Evolutionary conservation across 2,113 vertebrate species (phyloP).

Genomic region (Carassius carassius): DNA sequence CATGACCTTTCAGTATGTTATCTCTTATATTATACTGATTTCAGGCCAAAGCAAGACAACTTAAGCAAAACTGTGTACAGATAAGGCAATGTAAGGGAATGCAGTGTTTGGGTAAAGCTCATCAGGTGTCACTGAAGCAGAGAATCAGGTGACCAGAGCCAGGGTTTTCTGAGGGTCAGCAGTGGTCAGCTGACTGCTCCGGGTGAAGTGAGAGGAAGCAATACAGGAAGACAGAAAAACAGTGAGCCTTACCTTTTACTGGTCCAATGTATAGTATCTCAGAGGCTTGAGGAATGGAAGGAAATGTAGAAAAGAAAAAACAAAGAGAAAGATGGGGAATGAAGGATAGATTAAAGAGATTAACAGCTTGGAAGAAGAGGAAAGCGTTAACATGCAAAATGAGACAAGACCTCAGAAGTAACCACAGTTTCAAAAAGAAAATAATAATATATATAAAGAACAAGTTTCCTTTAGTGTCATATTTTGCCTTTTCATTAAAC

Average conservation of each 20-base stretch:
- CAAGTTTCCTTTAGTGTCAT: background rate
- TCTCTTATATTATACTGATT: background rate
- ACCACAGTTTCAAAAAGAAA: slow-evolving; percentile 37
- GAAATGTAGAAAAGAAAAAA: slow-evolving; percentile 66
- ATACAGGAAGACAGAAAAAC: slow-evolving; percentile 66
- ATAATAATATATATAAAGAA: background rate
- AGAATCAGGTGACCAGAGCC: slow-evolving; percentile 38
- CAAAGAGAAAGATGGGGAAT: slow-evolving; percentile 50
- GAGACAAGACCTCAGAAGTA: slow-evolving; percentile 37
- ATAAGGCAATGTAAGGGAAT: background rate
- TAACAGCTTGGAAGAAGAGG: slow-evolving; percentile 71
- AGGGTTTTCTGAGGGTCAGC: background rate
- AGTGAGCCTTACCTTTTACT: slow-evolving; percentile 95
- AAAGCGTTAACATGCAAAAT: slow-evolving; percentile 61
- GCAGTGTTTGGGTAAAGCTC: background rate
- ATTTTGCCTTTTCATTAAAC: background rate
- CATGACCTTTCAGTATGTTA: background rate
- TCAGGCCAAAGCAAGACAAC: background rate
- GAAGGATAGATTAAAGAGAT: slow-evolving; percentile 65
- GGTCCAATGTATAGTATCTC: slow-evolving; percentile 99
- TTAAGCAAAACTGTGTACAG: background rate
- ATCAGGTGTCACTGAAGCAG: slow-evolving; percentile 26
- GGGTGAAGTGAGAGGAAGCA: slow-evolving; percentile 58
- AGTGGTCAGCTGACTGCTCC: slow-evolving; percentile 33
- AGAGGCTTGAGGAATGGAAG: slow-evolving; percentile 85